Percentiles rank a stretch among this genome's conserved stretches.
phyloP scores from a whole-genome alignment of 1,140 invertebrate genomes.

The Nomia melanderi region DNA sequence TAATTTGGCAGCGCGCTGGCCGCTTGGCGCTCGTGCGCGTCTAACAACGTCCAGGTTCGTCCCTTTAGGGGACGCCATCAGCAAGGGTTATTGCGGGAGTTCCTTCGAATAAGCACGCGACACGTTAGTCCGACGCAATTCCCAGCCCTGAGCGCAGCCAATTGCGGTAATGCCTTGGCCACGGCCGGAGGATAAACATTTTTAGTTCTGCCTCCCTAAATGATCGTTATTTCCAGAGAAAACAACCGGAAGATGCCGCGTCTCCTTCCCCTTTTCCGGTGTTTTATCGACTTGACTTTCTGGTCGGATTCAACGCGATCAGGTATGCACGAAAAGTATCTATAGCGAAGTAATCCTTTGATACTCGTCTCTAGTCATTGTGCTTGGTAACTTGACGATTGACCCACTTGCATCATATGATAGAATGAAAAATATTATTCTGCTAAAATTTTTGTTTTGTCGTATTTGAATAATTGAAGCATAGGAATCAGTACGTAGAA shows the following conservation, averaged over 20 bases:
- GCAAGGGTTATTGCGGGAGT: conserved; percentile 49
- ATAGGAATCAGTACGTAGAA: too few relatives aligned
- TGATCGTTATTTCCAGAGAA: conserved; percentile 56
- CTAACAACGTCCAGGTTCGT: conserved; percentile 30
- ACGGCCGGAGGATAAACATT: conserved; percentile 28
- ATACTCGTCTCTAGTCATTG: too few relatives aligned
- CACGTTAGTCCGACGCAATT: conserved; percentile 42
- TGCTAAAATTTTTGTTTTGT: too few relatives aligned
- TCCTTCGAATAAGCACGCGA: conserved; percentile 47
- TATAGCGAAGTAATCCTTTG: neutral
- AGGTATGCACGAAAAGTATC: neutral
- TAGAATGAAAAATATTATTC: too few relatives aligned
- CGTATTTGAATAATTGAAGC: too few relatives aligned
- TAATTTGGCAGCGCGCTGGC: conserved; percentile 42
- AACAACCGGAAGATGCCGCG: conserved; percentile 23
- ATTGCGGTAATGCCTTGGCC: conserved; percentile 58
- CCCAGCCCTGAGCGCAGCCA: conserved; percentile 53
- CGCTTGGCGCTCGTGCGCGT: conserved; percentile 7
- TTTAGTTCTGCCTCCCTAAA: conserved; percentile 34
- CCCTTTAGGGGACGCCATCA: conserved; percentile 28
- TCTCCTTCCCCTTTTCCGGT: conserved; percentile 9
- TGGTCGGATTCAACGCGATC: too few relatives aligned
- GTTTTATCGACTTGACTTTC: neutral
- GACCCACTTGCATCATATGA: too few relatives aligned
- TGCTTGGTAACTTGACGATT: too few relatives aligned